Base-by-base conservation (phyloP, 2,888 invertebrate species). In the Conistra vaccinii region DNA sequence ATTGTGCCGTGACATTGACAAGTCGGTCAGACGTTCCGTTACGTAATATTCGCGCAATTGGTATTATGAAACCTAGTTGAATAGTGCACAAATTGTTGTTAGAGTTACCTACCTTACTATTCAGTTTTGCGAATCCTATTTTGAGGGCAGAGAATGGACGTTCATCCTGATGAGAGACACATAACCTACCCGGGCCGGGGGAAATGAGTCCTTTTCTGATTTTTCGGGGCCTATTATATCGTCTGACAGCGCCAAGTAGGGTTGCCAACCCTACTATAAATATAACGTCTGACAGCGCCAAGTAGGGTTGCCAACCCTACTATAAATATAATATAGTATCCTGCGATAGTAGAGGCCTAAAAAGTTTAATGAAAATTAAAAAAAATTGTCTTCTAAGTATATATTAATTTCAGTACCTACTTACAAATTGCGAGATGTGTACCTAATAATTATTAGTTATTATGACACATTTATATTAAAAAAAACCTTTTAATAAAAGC, bases 1-100 rank as follows among this genome's bases (percentile, higher is more conserved):
- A 84, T 69, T 78, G 83, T 75, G 67, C 78, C 83, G 80, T 86
- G 85, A 83, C 78, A 86, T 81, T 81, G 84, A 78, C 63, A 68
- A 82, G 62, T 78, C 80, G 87, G 83, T 75, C 79, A 83, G 42
- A 42, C 67, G 55, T 68, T 39, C 70, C 32, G 72, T 85, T 78
- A 80, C 23, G 66, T 78, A 82, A 87, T 51, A 60, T 35, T 48
- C 63, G 69, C 65, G 73, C 80, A 83, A 76, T 70, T 78, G 53
- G 1, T 69, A 57, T 78, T 84, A 73, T 35, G 57, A 63, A 60
- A 70, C 29, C n/a, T 26, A 58, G 48, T 68, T 68, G 23, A 74
- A 67, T 53, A 32, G 62, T 51, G 63, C 29, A 61, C 42, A 29
- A 20, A 60, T 29, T 66, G 55, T 51, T 76, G 23, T 39, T 63